Conservation (phyloP, 2,113 vertebrate genomes). For the Oreochromis aureus region DNA sequence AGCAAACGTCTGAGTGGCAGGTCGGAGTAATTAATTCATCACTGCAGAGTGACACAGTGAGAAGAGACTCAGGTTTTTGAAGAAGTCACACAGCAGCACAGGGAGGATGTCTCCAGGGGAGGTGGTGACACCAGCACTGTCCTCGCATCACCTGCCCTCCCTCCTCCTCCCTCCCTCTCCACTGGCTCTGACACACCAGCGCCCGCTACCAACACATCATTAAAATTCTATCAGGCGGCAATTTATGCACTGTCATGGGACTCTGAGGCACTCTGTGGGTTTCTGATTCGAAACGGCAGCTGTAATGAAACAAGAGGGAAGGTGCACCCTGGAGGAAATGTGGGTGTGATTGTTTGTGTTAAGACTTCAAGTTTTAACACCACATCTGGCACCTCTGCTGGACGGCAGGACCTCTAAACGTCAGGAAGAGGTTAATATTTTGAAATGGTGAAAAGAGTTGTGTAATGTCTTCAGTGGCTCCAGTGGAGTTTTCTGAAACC, state of each 20-base stretch:
- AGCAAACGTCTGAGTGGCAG: background rate
- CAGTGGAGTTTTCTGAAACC: background rate
- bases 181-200: background rate
- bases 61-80: background rate
- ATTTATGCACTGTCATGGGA: background rate
- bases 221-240: conserved; percentile 12
- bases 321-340: background rate
- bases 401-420: background rate
- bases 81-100: background rate
- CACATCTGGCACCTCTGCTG: background rate
- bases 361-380: background rate
- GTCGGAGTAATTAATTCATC: conserved; percentile 23
- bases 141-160: background rate
- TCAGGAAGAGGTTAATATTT: background rate
- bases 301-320: background rate
- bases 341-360: background rate
- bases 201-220: background rate
- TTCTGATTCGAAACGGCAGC: background rate
- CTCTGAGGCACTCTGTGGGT: background rate
- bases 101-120: background rate
- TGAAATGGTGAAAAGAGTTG: background rate
- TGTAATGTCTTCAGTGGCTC: background rate
- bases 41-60: background rate
- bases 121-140: conserved; percentile 4
- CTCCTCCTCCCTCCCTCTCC: background rate